phyloP scores from a whole-genome alignment of 2,113 vertebrate genomes.

The Herpailurus yagouaroundi region DNA sequence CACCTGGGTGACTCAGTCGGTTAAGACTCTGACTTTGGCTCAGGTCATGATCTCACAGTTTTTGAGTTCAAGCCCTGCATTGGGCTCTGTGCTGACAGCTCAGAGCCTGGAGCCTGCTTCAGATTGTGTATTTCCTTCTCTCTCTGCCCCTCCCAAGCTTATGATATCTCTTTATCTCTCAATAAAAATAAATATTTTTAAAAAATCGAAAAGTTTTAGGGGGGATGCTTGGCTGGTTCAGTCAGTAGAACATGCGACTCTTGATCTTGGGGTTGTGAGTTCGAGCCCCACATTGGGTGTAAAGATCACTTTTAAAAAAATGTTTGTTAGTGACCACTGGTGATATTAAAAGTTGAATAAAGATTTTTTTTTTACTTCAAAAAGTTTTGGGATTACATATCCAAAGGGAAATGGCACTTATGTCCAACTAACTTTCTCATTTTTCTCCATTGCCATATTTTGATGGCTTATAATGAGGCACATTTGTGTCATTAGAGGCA shows the following conservation, averaged over 20 bases:
- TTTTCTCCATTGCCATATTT: background rate
- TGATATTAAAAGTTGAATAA: background rate
- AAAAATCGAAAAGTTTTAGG: background rate
- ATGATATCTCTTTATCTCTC: too few relatives aligned
- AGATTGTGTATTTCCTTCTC: too few relatives aligned
- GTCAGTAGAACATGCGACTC: background rate
- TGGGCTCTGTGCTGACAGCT: too few relatives aligned
- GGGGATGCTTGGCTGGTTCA: background rate
- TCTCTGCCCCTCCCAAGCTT: too few relatives aligned
- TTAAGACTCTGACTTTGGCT: too few relatives aligned
- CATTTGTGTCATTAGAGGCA: background rate
- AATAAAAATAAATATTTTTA: too few relatives aligned
- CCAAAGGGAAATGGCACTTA: background rate
- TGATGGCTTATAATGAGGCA: background rate
- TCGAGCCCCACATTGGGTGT: background rate
- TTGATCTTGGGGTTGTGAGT: background rate
- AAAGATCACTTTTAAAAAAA: background rate
- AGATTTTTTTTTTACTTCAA: background rate
- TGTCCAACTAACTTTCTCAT: background rate
- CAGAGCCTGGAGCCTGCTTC: too few relatives aligned
- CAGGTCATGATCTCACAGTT: too few relatives aligned
- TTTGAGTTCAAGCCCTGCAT: too few relatives aligned
- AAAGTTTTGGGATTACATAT: background rate
- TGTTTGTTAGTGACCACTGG: background rate
- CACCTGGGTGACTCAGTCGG: too few relatives aligned